Evolutionary conservation across 2,888 invertebrate genomes (phyloP).

Genomic region (Eristalinus sepulchralis): DNA sequence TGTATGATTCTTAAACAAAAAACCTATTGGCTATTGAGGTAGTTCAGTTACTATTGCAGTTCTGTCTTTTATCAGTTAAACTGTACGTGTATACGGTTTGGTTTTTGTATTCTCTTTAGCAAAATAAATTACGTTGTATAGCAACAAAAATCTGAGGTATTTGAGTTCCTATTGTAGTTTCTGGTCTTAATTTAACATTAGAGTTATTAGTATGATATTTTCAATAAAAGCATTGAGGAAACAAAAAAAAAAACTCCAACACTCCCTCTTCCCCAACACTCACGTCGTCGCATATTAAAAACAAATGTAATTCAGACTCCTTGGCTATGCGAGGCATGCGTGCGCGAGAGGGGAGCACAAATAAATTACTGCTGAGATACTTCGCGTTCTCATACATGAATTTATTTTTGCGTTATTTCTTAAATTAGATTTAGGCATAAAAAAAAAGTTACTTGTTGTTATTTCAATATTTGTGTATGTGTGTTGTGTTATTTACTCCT

Average conservation of each 20-base stretch:
- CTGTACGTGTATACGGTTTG: slow-evolving; percentile 57
- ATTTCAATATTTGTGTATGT: slow-evolving; percentile 1
- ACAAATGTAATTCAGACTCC: slow-evolving; percentile 81
- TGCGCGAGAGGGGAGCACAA: slow-evolving; percentile 13
- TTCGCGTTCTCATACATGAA: slow-evolving; percentile 3
- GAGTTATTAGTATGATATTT: slow-evolving; percentile 37
- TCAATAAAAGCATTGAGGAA: slow-evolving; percentile 57
- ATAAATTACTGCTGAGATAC: not conserved
- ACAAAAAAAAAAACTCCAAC: slow-evolving; percentile 58
- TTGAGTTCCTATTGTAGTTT: slow-evolving; percentile 79
- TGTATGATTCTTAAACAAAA: slow-evolving; percentile 39
- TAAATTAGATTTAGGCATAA: slow-evolving; percentile 20
- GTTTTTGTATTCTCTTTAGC: slow-evolving; percentile 25
- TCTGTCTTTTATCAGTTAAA: slow-evolving; percentile 75
- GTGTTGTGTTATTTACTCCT: slow-evolving; percentile 34
- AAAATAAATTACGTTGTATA: slow-evolving; percentile 54
- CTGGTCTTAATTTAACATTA: slow-evolving; percentile 37
- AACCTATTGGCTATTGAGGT: slow-evolving; percentile 79
- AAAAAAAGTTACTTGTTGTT: not conserved
- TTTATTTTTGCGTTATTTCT: slow-evolving; percentile 12
- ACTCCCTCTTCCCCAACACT: slow-evolving; percentile 21
- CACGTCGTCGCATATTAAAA: slow-evolving; percentile 74
- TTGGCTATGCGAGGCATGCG: slow-evolving; percentile 50
- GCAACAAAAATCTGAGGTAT: slow-evolving; percentile 77
- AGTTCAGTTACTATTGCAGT: slow-evolving; percentile 81